These are phyloP conservation scores for Staurois parvus DNA, from an alignment of 2,797 vertebrate species.

Conservation along the genomic window DNA sequence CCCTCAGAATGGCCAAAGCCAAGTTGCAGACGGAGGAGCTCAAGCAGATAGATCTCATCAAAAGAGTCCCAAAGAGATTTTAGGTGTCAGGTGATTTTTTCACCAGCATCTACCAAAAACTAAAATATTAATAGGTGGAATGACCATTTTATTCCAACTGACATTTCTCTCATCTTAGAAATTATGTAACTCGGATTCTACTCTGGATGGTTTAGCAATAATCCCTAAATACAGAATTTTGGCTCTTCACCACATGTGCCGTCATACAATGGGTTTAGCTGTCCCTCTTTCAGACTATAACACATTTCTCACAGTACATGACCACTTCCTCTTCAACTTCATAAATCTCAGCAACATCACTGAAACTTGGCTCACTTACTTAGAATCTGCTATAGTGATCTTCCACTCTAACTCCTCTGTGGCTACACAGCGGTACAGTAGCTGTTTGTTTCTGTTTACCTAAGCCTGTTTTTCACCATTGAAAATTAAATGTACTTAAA, in stretches of 20 bases:
- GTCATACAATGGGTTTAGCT: conserved; percentile 30
- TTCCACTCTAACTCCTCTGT: conserved; percentile 10
- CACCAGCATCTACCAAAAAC: too few relatives aligned
- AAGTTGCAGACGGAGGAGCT: too few relatives aligned
- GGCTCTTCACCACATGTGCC: conserved; percentile 2
- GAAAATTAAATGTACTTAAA: neutral
- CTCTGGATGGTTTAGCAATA: neutral
- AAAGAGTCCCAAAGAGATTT: too few relatives aligned
- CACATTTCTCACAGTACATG: conserved; percentile 30
- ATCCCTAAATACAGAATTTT: neutral
- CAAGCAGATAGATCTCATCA: too few relatives aligned
- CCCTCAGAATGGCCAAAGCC: too few relatives aligned
- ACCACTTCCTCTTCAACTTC: conserved; percentile 30
- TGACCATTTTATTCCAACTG: neutral
- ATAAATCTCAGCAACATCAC: conserved; percentile 34
- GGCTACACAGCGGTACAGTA: neutral
- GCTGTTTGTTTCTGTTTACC: conserved; percentile 14
- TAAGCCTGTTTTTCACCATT: neutral
- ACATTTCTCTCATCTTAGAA: neutral
- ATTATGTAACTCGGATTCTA: neutral
- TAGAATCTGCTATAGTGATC: conserved; percentile 19
- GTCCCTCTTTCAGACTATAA: conserved; percentile 24
- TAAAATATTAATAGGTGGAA: too few relatives aligned
- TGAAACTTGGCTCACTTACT: conserved; percentile 26
- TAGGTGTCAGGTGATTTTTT: too few relatives aligned